A percentile compares a stretch with the other conserved stretches of the same genome.
Evolutionary conservation across 2,888 invertebrate genomes (phyloP).

Genomic region (Noctua pronuba): DNA sequence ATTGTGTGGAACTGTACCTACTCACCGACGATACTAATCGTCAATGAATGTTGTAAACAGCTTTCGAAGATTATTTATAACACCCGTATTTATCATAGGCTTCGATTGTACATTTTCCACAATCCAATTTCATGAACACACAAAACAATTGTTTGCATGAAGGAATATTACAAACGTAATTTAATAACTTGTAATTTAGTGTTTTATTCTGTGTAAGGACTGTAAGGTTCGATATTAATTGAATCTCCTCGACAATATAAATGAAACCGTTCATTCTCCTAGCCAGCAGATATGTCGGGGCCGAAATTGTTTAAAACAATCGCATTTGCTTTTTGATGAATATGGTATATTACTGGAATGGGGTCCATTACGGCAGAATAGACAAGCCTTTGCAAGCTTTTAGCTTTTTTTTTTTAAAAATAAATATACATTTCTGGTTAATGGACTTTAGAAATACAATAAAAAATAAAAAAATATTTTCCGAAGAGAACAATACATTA

Average conservation of each 20-base stretch:
- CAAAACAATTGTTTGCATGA: conserved; percentile 26
- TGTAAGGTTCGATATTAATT: conserved; percentile 57
- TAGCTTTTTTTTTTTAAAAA: background rate
- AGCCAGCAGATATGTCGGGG: conserved; percentile 50
- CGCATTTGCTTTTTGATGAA: conserved; percentile 65
- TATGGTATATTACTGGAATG: conserved; percentile 56
- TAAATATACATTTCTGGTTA: background rate
- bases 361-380: conserved; percentile 24
- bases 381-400: conserved; percentile 25
- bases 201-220: conserved; percentile 43
- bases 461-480: background rate
- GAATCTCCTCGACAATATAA: conserved; percentile 58
- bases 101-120: conserved; percentile 27
- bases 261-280: conserved; percentile 64
- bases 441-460: background rate
- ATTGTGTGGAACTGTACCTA: conserved; percentile 7
- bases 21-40: conserved; percentile 5
- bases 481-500: background rate
- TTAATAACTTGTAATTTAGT: conserved; percentile 41
- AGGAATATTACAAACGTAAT: conserved; percentile 22
- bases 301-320: conserved; percentile 64
- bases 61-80: conserved; percentile 23
- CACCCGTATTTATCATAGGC: conserved; percentile 25
- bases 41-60: conserved; percentile 28
- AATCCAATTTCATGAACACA: conserved; percentile 15